Evolutionary conservation across 2,888 invertebrate genomes (phyloP).

Genomic region (Pristionchus fissidentatus): DNA sequence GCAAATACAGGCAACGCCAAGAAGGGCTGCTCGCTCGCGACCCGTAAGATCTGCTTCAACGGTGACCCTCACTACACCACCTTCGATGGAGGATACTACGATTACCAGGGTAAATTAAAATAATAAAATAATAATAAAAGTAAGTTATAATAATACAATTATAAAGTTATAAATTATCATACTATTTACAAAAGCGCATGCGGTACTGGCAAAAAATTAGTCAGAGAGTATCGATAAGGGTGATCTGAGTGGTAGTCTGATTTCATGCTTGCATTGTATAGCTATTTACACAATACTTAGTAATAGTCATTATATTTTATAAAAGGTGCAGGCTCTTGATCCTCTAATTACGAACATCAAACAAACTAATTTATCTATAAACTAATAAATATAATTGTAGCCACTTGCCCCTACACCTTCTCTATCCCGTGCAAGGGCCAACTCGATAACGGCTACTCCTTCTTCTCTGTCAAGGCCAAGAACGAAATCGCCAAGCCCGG

Average conservation of each 20-base stretch:
- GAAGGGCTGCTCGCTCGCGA: conserved; percentile 48
- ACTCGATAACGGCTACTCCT: conserved; percentile 53
- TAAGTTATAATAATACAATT: too few species aligned
- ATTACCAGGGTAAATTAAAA: conserved; percentile 61
- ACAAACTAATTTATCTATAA: conserved; percentile 53
- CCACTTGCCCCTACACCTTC: conserved; percentile 74
- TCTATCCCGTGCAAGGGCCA: conserved; percentile 58
- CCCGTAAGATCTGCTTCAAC: conserved; percentile 58
- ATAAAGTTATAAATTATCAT: too few species aligned
- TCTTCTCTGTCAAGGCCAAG: conserved; percentile 62
- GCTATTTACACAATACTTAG: too few species aligned
- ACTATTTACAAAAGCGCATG: too few species aligned
- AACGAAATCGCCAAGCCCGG: conserved; percentile 53
- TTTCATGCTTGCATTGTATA: too few species aligned
- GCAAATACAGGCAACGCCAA: conserved; percentile 51
- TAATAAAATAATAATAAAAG: too few species aligned
- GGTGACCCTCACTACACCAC: conserved; percentile 76
- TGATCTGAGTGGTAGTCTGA: too few species aligned
- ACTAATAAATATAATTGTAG: conserved; percentile 61
- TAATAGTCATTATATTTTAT: neutral
- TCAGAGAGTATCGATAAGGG: neutral
- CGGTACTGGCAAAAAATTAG: too few species aligned
- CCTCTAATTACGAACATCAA: conserved; percentile 70
- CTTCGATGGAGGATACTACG: conserved; percentile 72
- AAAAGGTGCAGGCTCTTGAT: conserved; percentile 71